These are phyloP conservation scores for Hypanus sabinus DNA, from an alignment of 2,113 vertebrate genomes.

Conservation along the genomic window DNA sequence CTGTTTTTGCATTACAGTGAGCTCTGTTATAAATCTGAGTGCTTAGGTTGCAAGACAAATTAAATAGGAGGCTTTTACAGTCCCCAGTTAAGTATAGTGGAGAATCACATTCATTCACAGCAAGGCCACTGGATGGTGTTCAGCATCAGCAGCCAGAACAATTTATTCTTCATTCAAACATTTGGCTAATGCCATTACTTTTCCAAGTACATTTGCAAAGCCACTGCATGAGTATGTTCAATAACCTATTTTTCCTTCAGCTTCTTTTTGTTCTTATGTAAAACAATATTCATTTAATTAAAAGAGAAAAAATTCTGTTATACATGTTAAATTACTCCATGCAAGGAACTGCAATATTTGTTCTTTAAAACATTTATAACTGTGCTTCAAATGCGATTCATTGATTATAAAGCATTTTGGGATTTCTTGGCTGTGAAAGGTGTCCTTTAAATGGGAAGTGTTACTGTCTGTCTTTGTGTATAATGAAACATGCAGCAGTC, in stretches of 20 bases:
- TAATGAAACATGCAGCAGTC: too few relatives aligned
- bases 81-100: neutral
- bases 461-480: too few relatives aligned
- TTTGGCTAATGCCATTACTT: neutral
- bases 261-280: too few relatives aligned
- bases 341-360: too few relatives aligned
- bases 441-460: too few relatives aligned
- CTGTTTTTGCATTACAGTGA: neutral
- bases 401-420: too few relatives aligned
- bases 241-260: neutral
- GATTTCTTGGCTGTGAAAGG: too few relatives aligned
- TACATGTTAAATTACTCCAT: too few relatives aligned
- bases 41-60: neutral
- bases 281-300: too few relatives aligned
- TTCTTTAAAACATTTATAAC: too few relatives aligned
- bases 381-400: too few relatives aligned
- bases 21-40: neutral
- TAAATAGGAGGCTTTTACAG: neutral
- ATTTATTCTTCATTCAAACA: neutral
- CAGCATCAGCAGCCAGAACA: neutral
- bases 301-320: too few relatives aligned
- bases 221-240: neutral
- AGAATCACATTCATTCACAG: neutral
- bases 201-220: neutral
- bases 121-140: neutral